phyloP scores from a whole-genome alignment of 1,140 invertebrate genomes.

The Drosophila paulistorum region DNA sequence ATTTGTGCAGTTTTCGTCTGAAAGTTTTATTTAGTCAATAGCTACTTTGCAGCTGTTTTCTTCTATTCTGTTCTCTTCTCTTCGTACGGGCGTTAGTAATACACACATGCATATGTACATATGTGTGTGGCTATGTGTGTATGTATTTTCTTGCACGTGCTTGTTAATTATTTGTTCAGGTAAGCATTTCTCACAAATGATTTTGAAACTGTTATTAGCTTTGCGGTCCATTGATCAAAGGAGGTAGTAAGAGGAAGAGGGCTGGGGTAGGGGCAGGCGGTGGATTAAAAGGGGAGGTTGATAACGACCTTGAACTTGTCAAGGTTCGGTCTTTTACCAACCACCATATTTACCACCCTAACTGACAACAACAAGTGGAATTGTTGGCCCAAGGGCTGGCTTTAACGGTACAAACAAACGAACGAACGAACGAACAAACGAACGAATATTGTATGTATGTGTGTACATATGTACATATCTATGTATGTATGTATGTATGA shows the following conservation, averaged over 20 bases:
- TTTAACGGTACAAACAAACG: too few species aligned
- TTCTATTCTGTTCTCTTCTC: background rate
- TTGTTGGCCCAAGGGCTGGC: background rate
- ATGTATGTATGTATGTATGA: too few species aligned
- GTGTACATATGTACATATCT: too few species aligned
- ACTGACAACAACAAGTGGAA: conserved; percentile 38
- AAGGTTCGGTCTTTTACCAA: conserved; percentile 18
- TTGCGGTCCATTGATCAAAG: conserved; percentile 23
- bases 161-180: conserved; percentile 57
- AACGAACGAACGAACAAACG: background rate
- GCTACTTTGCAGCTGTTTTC: conserved; percentile 11
- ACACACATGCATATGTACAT: too few species aligned
- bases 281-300: conserved; percentile 12
- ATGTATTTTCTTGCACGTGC: conserved; percentile 53
- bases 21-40: conserved; percentile 36
- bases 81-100: conserved; percentile 3
- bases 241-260: too few species aligned
- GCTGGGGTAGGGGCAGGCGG: too few species aligned
- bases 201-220: conserved; percentile 31
- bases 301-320: conserved; percentile 66
- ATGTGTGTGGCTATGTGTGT: too few species aligned
- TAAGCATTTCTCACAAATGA: conserved; percentile 25
- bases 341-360: conserved; percentile 37
- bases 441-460: background rate
- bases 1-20: background rate